Percentiles rank a stretch among this genome's conserved stretches.
Conservation (phyloP, 2,888 invertebrate species). For the Dynastes grantii region DNA sequence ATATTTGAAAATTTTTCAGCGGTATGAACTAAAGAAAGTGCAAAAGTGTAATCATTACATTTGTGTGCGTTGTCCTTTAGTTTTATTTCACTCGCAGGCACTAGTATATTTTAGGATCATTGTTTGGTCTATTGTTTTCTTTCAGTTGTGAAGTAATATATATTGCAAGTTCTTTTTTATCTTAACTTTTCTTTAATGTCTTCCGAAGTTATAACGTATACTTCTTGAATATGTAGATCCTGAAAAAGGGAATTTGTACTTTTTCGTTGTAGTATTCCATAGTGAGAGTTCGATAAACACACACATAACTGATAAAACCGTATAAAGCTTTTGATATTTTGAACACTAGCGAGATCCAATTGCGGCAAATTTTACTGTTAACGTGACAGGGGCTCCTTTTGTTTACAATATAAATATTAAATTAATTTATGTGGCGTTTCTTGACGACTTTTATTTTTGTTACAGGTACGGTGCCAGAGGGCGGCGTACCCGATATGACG, state of each 20-base stretch:
- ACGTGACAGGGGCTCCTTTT: neutral
- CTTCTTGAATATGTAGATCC: too few species aligned
- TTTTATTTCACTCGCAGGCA: too few species aligned
- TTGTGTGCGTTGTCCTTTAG: too few species aligned
- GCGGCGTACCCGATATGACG: constrained; percentile 93
- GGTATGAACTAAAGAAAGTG: too few species aligned
- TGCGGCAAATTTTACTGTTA: neutral
- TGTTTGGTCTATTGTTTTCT: too few species aligned
- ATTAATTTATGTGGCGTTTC: neutral
- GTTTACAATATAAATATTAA: neutral
- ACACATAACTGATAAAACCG: neutral
- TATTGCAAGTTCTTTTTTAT: too few species aligned
- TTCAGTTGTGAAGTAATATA: too few species aligned
- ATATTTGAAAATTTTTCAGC: too few species aligned
- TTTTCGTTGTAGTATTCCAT: neutral
- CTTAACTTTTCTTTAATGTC: too few species aligned
- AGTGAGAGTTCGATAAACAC: neutral
- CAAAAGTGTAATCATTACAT: too few species aligned
- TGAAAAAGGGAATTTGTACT: neutral
- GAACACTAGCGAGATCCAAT: neutral
- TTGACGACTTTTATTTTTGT: constrained; percentile 22
- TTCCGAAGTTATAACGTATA: too few species aligned
- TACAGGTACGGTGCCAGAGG: constrained; percentile 71
- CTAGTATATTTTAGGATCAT: too few species aligned
- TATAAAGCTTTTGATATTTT: neutral